phyloP scores from a whole-genome alignment of 2,113 vertebrate genomes.

The Macaca nemestrina region DNA sequence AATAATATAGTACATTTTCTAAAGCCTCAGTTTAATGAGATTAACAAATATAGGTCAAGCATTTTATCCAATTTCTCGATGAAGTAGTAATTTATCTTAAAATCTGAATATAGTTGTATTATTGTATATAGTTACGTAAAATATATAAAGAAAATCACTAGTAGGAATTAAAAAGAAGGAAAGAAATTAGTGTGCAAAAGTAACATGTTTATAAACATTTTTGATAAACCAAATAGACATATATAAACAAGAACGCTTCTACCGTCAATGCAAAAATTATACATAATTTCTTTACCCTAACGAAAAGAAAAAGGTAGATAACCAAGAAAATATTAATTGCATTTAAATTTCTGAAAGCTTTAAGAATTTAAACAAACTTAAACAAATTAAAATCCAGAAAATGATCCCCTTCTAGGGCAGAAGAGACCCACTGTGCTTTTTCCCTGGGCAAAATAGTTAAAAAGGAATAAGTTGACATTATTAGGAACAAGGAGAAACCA shows the following conservation, averaged over 20 bases:
- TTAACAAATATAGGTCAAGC: not conserved
- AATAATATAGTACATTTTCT: not conserved
- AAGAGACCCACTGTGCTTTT: not conserved
- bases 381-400: not conserved
- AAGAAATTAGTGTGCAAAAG: not conserved
- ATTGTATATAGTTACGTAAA: not conserved
- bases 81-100: not conserved
- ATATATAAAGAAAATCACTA: not conserved
- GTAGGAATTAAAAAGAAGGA: not conserved
- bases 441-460: not conserved
- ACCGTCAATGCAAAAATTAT: not conserved
- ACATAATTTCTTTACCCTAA: not conserved
- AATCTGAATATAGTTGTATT: not conserved
- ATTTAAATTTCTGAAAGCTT: not conserved
- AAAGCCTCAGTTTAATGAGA: not conserved
- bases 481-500: not conserved
- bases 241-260: not conserved
- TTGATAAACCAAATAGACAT: not conserved
- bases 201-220: not conserved
- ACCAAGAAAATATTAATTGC: not conserved
- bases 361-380: not conserved
- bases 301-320: not conserved
- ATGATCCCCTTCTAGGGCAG: not conserved
- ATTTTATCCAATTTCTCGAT: not conserved
- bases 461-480: not conserved